Base-by-base conservation (phyloP, 2,888 invertebrate species). In the Dryococelus australis region DNA sequence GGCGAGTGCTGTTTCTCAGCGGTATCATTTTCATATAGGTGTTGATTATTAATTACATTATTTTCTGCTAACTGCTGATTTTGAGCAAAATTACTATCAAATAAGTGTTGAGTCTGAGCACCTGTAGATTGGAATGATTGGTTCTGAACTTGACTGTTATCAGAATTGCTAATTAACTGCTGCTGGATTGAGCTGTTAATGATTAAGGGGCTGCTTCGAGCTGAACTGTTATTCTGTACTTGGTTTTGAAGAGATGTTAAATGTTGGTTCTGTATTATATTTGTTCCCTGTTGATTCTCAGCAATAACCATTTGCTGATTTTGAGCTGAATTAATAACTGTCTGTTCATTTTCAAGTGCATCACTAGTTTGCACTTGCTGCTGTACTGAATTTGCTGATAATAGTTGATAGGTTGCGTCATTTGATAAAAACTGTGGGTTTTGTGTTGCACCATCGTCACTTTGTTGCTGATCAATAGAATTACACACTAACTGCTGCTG, bases 351-450 rank as follows among this genome's bases (percentile, higher is more conserved):
- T 65, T 8, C 65, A 65, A 65, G 65, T 65, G 65, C 24, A 65
- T 65, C n/a, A 65, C 16, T 65, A 3, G 65, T 65, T 65, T 65
- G 65, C 16, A 65, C 65, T n/a, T 65, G 65, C 65, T 65, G 65
- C 16, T 65, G 65, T n/a, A 65, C 65, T 20, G 65, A 65, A n/a
- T 65, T 65, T 65, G 65, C 16, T 16, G 65, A 24, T 9, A 65
- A 65, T 20, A 65, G 16, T 20, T 65, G 65, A 65, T 65, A 65
- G 10, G 65, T 65, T n/a, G 65, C 24, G 16, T 8, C n/a, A n/a
- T 65, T 65, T 65, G 65, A 12, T 65, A n/a, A 65, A 65, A 65
- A 65, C 65, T 65, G 65, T 65, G 65, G n/a, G 65, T 65, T 65
- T n/a, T 65, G 65, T n/a, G n/a, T 65, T 8, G n/a, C n/a, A n/a